Base-by-base conservation (phyloP, 2,113 vertebrate genomes). In the Zootoca vivipara region DNA sequence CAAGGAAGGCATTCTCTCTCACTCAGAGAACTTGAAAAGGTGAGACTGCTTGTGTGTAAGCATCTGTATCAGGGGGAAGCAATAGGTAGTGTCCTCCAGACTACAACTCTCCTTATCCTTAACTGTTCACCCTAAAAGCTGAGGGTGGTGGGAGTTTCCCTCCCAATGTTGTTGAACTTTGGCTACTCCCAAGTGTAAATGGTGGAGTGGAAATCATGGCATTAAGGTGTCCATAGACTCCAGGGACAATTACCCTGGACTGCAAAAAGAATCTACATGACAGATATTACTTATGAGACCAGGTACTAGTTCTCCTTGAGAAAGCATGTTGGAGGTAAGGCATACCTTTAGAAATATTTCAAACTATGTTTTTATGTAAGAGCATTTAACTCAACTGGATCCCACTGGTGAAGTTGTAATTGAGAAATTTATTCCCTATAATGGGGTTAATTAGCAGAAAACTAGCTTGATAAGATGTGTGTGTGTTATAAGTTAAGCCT, bases 1-100 rank as follows among this genome's bases (percentile, higher is more conserved):
- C 98, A 98, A 90, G 99, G 99, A 89, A 97, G 98, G 58, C 98
- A 99, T 95, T 98, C 98, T 5, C 98, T 94, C 94, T 94, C 95
- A 52, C 96, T 99, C 64, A 97, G 97, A 92, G 97, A 97, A 83
- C 89, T 96, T 0, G 96, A 97, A 93, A 78, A 1, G 92, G 98
- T 99, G 97, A 98, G 97, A 87, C 30, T 79, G 65, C 64, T 87
- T 35, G 88, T 87, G 5, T 24, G 24, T 38, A 0, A 24, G 67
- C 86, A 24, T 7, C 28, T 42, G 0, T 9, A 10, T 15, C 8
- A 26, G 33, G 58, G 10, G 2, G 3, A 16, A 5, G 38, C 20
- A 40, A 38, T 26, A 38, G 13, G 30, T 40, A 18, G 2, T 13
- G 12, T 7, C 38, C 6, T 40, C 20, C 9, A 33, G 4, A 35